Conservation (phyloP, 2,888 invertebrate species). For the Chouioia cunea region DNA sequence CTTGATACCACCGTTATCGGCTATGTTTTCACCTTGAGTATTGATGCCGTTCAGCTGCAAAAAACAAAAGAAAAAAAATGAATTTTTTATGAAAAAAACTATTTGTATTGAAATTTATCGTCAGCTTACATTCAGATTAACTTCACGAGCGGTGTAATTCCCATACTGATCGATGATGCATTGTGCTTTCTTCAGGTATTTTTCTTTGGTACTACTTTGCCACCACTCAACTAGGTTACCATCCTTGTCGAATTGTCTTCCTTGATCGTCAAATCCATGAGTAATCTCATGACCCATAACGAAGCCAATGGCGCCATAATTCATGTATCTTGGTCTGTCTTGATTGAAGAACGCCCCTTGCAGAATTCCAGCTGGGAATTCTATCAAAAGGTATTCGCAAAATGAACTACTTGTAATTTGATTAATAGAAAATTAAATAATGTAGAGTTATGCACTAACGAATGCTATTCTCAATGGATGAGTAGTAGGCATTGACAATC, state of each 20-base stretch:
- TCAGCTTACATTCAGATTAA: slow-evolving; percentile 77
- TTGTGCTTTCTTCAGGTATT: slow-evolving; percentile 85
- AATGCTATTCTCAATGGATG: slow-evolving; percentile 72
- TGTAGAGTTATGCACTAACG: slow-evolving; percentile 65
- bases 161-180: slow-evolving; percentile 95
- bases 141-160: slow-evolving; percentile 85
- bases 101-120: no score
- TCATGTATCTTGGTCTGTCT: slow-evolving; percentile 90
- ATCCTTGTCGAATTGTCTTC: slow-evolving; percentile 91
- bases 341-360: slow-evolving; percentile 93
- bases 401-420: background rate
- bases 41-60: slow-evolving; percentile 90
- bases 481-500: slow-evolving; percentile 73
- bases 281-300: slow-evolving; percentile 94
- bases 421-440: background rate
- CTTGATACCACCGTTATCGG: slow-evolving; percentile 93
- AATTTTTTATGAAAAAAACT: no score
- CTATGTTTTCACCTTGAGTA: slow-evolving; percentile 95
- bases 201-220: slow-evolving; percentile 84
- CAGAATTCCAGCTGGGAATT: slow-evolving; percentile 93
- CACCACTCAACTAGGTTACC: slow-evolving; percentile 96
- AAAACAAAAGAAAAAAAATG: background rate
- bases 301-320: slow-evolving; percentile 90
- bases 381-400: slow-evolving; percentile 68
- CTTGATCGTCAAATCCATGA: slow-evolving; percentile 90